A percentile compares a stretch with the other conserved stretches of the same genome.
Evolutionary conservation across 92 coral and sea anemone genomes (phyloP).

Genomic region (Epizoanthus rinbou): DNA sequence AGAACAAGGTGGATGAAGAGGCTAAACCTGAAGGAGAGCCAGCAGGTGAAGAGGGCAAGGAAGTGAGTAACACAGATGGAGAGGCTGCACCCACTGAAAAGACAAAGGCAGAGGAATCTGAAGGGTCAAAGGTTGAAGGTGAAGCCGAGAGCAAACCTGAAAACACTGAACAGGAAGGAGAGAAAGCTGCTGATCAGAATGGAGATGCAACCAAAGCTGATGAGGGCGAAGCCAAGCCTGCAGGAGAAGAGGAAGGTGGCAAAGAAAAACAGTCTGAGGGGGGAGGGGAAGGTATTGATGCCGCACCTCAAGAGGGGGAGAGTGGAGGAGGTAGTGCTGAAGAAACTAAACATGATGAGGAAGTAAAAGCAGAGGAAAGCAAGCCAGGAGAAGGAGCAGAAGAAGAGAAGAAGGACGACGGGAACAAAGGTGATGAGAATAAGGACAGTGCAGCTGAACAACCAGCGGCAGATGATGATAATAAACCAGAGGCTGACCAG

Average conservation of each 20-base stretch:
- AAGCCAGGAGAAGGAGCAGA: constrained; percentile 27
- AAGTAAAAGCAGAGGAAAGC: constrained; percentile 21
- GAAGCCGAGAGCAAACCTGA: background rate
- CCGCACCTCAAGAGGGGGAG: constrained; percentile 22
- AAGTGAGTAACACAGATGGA: background rate
- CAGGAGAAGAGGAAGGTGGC: constrained; percentile 29
- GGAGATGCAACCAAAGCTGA: constrained; percentile 32
- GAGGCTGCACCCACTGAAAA: constrained; percentile 1
- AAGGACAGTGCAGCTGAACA: constrained; percentile 40
- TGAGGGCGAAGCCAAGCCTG: constrained; percentile 38
- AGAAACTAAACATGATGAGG: constrained; percentile 13
- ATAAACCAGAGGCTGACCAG: constrained; percentile 51
- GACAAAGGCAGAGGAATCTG: background rate
- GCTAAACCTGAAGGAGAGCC: constrained; percentile 22
- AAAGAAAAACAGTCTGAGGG: constrained; percentile 39
- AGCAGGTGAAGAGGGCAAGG: background rate
- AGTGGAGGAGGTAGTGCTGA: constrained; percentile 15
- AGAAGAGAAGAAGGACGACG: constrained; percentile 32
- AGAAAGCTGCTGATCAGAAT: background rate
- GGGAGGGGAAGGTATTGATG: constrained; percentile 45
- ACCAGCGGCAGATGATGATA: constrained; percentile 48
- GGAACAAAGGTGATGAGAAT: constrained; percentile 28
- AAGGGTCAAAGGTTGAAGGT: constrained; percentile 1
- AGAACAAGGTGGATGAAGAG: constrained; percentile 10
- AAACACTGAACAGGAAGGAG: constrained; percentile 3